Percentiles rank a stretch among this genome's conserved stretches.
These are phyloP conservation scores for Tortricodes alternella DNA, from an alignment of 2,888 invertebrate genomes.

Conservation along the genomic window DNA sequence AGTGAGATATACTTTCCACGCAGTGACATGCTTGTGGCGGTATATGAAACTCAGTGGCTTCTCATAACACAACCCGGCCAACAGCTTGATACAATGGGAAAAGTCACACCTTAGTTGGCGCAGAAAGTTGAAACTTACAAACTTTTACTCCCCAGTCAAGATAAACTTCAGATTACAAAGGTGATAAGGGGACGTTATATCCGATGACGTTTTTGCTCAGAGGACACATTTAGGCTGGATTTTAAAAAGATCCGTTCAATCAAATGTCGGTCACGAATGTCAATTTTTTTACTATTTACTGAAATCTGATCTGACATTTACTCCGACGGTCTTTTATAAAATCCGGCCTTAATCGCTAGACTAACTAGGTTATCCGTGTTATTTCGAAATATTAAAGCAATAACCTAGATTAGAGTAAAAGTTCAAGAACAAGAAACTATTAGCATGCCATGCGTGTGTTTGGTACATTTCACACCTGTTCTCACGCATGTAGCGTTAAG, in stretches of 20 bases:
- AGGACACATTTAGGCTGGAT: too few relatives aligned
- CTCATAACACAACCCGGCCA: constrained; percentile 1
- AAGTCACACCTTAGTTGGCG: constrained; percentile 9
- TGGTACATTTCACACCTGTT: constrained; percentile 20
- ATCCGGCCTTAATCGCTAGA: too few relatives aligned
- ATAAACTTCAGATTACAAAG: constrained; percentile 4
- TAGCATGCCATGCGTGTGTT: constrained; percentile 20
- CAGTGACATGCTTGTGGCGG: background rate
- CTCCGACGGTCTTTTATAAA: too few relatives aligned
- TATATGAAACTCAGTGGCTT: constrained; percentile 5
- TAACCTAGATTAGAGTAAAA: constrained; percentile 19
- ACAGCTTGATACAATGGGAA: constrained; percentile 21
- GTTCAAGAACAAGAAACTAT: constrained; percentile 25
- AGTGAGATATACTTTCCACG: constrained; percentile 13
- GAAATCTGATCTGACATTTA: too few relatives aligned
- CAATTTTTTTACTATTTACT: too few relatives aligned
- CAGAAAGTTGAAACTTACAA: constrained; percentile 3
- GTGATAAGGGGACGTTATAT: background rate
- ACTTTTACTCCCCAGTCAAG: constrained; percentile 17
- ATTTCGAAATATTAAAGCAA: background rate
- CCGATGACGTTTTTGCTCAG: background rate
- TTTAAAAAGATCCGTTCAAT: too few relatives aligned
- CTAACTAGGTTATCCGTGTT: background rate
- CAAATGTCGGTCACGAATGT: too few relatives aligned
- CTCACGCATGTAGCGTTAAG: too few relatives aligned